A percentile compares a stretch with the other conserved stretches of the same genome.
Conservation (phyloP, 1,140 invertebrate species). For the Anthonomus grandis region DNA sequence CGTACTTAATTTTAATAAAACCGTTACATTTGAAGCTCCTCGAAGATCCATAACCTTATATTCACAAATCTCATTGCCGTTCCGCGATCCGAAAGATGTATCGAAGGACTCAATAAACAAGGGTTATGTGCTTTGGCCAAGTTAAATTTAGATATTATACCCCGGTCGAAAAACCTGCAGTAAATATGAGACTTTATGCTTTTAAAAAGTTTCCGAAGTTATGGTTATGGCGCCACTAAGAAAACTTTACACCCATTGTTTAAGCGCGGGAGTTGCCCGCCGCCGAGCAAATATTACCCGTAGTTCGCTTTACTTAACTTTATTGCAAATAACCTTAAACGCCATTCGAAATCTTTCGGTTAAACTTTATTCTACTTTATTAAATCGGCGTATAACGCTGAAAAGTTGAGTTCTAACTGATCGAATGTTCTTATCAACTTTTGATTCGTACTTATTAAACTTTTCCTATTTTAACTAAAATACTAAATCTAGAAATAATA, state of each 20-base stretch:
- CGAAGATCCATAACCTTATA: too few species aligned
- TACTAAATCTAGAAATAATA: too few species aligned
- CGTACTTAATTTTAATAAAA: too few species aligned
- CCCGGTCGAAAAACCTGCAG: conserved; percentile 25
- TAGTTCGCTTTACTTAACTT: conserved; percentile 27
- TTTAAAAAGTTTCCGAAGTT: conserved; percentile 36
- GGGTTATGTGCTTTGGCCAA: conserved; percentile 35
- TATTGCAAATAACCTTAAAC: conserved; percentile 31
- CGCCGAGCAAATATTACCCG: conserved; percentile 24
- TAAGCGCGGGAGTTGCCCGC: conserved; percentile 20
- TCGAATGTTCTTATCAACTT: conserved; percentile 11
- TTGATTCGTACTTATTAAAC: conserved; percentile 3
- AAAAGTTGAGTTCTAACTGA: conserved; percentile 16
- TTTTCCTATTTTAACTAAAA: conserved; percentile 6
- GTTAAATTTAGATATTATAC: conserved; percentile 42
- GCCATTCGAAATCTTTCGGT: conserved; percentile 27
- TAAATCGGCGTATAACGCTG: conserved; percentile 25
- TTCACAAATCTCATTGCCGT: too few species aligned
- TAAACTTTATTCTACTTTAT: conserved; percentile 29
- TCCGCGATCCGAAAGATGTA: conserved; percentile 38
- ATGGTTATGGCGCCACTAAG: conserved; percentile 32
- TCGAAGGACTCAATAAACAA: conserved; percentile 41
- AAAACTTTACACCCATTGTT: conserved; percentile 34
- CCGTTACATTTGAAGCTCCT: too few species aligned
- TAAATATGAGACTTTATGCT: conserved; percentile 39